Base-by-base conservation (phyloP, 2,888 invertebrate species). In the Cenopis cana region DNA sequence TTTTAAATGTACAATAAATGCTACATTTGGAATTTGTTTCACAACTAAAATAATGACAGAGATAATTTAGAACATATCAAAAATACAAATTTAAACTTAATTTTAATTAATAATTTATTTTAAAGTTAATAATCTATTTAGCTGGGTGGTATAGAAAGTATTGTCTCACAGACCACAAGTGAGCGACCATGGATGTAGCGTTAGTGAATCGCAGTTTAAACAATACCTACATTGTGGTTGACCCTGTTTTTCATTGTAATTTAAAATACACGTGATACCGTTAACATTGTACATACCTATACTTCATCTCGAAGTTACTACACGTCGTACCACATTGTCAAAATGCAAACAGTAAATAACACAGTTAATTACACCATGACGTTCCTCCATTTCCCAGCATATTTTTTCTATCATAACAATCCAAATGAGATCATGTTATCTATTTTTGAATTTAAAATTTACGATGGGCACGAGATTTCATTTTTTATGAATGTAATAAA, bases 191-290 rank as follows among this genome's bases (percentile, higher is more conserved):
- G 52, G 52, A n/a, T 14, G 49, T 50, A 56, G 36, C 57, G 20
- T 33, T 41, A 18, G 24, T 18, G 49, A 49, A 24, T 64, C n/a
- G 24, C 14, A 17, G 29, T 18, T 17, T 52, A 46, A 54, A 52
- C 41, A 65, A 33, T 17, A 12, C 17, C 14, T 46, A 46, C 46
- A 24, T 56, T 64, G 57, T 12, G 38, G 57, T 61, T 18, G 29
- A 65, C 41, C 52, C 9, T 24, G 52, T 68, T 54, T 55, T 69
- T 50, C 36, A 49, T 50, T 11, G 49, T 50, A 46, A 61, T 46
- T 46, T 61, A 29, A 68, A 54, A 54, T 46, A 29, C 24, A 60
- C 41, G 14, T 41, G 9, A 67, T 29, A 38, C 50, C 11, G 36
- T 38, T 17, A 8, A 5, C 20, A 20, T 17, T 3, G 24, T 24